Conservation (phyloP, 2,888 invertebrate genomes). For the Hanleya hanleyi region DNA sequence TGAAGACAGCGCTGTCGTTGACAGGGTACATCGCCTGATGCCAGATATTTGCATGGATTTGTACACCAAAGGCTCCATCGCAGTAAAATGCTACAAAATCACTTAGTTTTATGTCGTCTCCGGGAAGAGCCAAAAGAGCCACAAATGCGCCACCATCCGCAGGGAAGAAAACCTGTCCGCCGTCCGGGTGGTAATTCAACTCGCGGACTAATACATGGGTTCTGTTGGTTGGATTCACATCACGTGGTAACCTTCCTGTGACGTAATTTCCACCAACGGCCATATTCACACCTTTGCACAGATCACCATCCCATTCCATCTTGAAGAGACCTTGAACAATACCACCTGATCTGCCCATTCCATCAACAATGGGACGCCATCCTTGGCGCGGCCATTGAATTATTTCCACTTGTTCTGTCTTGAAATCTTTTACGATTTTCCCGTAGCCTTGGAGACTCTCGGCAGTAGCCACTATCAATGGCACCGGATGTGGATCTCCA, state of each 20-base stretch:
- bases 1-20: constrained; percentile 39
- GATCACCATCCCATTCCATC: constrained; percentile 45
- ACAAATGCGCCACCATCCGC: too few species aligned
- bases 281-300: constrained; percentile 39
- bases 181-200: too few species aligned
- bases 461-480: constrained; percentile 39
- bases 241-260: constrained; percentile 39
- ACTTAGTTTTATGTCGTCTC: constrained; percentile 41
- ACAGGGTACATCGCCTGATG: constrained; percentile 48
- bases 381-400: constrained; percentile 51
- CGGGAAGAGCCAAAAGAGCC: constrained; percentile 47
- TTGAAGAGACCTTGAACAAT: constrained; percentile 39
- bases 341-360: constrained; percentile 40
- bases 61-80: constrained; percentile 51
- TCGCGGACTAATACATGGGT: too few species aligned
- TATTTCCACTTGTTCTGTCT: constrained; percentile 42
- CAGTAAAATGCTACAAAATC: constrained; percentile 49
- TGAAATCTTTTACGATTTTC: constrained; percentile 44
- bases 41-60: constrained; percentile 49
- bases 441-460: constrained; percentile 44
- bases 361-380: constrained; percentile 39
- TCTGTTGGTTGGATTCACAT: constrained; percentile 33
- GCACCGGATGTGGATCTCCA: too few species aligned
- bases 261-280: constrained; percentile 40
- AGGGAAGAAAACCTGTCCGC: too few species aligned